These are phyloP conservation scores for Conchocele bisecta DNA, from an alignment of 2,888 invertebrate species.

Conservation along the genomic window DNA sequence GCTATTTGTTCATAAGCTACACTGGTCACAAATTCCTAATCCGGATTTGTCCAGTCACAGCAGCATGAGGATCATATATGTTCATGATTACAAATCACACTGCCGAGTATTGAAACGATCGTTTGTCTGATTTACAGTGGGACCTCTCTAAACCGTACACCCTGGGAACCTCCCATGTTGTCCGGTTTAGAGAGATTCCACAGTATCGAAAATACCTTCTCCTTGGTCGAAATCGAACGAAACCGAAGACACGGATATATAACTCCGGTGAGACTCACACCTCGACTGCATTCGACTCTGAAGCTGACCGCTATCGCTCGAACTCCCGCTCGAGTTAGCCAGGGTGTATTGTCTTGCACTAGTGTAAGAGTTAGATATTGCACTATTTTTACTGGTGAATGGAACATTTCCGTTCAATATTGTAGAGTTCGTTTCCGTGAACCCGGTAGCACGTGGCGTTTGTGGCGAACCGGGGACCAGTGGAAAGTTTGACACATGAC, in stretches of 20 bases:
- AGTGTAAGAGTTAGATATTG: slow-evolving; percentile 45
- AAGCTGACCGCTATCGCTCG: slow-evolving; percentile 21
- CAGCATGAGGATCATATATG: no score
- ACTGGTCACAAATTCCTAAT: no score
- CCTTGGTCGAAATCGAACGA: slow-evolving; percentile 56
- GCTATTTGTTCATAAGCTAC: no score
- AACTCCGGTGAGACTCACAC: not conserved
- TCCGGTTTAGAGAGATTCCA: not conserved
- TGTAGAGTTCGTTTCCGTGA: slow-evolving; percentile 6
- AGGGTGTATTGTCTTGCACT: slow-evolving; percentile 52
- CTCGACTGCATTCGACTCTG: not conserved
- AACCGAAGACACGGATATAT: slow-evolving; percentile 1
- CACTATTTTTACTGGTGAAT: slow-evolving; percentile 50
- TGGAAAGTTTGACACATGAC: no score
- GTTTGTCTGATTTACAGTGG: no score
- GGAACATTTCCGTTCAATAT: slow-evolving; percentile 38
- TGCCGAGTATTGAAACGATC: no score
- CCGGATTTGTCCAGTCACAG: no score
- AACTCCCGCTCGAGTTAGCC: slow-evolving; percentile 17
- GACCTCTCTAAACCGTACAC: no score
- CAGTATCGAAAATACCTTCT: slow-evolving; percentile 50
- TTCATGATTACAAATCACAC: no score
- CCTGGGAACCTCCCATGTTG: no score
- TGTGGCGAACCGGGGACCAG: not conserved
- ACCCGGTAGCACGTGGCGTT: not conserved